Percentiles rank a stretch among this genome's conserved stretches.
These are phyloP conservation scores for Zaprionus nigranus DNA, from an alignment of 1,140 invertebrate species.

Conservation along the genomic window DNA sequence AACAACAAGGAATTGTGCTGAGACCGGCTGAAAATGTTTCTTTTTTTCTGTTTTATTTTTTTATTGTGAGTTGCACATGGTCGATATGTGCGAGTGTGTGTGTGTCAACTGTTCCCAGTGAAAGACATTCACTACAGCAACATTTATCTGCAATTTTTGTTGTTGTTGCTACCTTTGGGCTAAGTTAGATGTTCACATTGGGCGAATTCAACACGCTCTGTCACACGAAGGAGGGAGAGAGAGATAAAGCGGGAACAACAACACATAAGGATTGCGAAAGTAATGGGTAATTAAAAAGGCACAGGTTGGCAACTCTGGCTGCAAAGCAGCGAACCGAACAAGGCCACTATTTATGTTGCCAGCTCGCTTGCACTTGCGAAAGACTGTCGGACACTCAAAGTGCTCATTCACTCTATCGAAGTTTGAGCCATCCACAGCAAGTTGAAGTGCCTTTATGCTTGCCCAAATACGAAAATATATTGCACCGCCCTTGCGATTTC, in stretches of 20 bases:
- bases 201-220: neutral
- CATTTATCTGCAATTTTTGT: neutral
- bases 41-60: conserved; percentile 27
- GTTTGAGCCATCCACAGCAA: neutral
- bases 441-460: neutral
- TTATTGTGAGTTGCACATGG: conserved; percentile 23
- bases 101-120: neutral
- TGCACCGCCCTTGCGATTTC: neutral
- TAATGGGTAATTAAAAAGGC: conserved; percentile 12
- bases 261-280: neutral
- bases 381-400: neutral
- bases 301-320: neutral
- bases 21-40: neutral
- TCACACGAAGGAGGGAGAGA: neutral
- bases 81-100: neutral
- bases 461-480: neutral
- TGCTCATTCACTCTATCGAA: neutral
- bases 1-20: conserved; percentile 27
- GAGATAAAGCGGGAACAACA: neutral
- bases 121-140: conserved; percentile 5
- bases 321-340: neutral
- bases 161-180: conserved; percentile 13
- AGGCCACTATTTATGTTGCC: conserved; percentile 6
- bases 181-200: neutral
- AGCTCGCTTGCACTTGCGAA: conserved; percentile 9